Conservation (phyloP, 2,797 vertebrate species). For the Neostethus bicornis region DNA sequence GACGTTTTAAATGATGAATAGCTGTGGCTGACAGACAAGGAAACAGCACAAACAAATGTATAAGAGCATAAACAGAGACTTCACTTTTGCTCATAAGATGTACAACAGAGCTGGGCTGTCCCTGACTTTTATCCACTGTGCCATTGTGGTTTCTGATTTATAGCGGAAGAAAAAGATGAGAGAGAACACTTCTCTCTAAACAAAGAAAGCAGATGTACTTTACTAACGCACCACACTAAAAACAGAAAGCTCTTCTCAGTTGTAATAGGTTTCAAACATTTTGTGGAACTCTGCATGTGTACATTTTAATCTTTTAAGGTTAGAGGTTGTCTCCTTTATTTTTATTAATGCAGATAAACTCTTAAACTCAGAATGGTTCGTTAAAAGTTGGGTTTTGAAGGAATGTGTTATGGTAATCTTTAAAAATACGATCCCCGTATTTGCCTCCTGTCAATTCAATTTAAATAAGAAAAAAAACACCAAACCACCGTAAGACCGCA, state of each 20-base stretch:
- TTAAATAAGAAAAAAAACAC: too few species aligned
- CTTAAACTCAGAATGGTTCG: slow-evolving; percentile 78
- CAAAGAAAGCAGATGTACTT: slow-evolving; percentile 82
- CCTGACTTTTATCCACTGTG: slow-evolving; percentile 66
- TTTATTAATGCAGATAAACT: too few species aligned
- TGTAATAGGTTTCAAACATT: slow-evolving; percentile 58
- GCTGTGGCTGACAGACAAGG: slow-evolving; percentile 45
- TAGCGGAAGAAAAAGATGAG: slow-evolving; percentile 70
- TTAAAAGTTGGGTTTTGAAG: slow-evolving; percentile 67
- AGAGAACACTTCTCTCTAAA: slow-evolving; percentile 75
- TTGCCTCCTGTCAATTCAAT: slow-evolving; percentile 62
- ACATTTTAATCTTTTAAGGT: slow-evolving; percentile 55
- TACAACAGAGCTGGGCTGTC: slow-evolving; percentile 62
- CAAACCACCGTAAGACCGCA: slow-evolving; percentile 61
- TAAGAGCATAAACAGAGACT: slow-evolving; percentile 63
- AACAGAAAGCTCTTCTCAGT: slow-evolving; percentile 60
- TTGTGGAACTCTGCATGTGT: slow-evolving; percentile 40
- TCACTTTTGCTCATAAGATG: slow-evolving; percentile 51
- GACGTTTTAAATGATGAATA: slow-evolving; percentile 54
- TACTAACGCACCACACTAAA: slow-evolving; percentile 67
- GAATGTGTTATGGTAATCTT: slow-evolving; percentile 67
- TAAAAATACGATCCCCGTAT: slow-evolving; percentile 72
- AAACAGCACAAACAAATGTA: slow-evolving; percentile 64
- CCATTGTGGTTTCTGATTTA: slow-evolving; percentile 77
- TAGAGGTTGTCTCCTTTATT: slow-evolving; percentile 44